These are phyloP conservation scores for Cecropterus lyciades DNA, from an alignment of 1,140 invertebrate genomes.

Conservation along the genomic window DNA sequence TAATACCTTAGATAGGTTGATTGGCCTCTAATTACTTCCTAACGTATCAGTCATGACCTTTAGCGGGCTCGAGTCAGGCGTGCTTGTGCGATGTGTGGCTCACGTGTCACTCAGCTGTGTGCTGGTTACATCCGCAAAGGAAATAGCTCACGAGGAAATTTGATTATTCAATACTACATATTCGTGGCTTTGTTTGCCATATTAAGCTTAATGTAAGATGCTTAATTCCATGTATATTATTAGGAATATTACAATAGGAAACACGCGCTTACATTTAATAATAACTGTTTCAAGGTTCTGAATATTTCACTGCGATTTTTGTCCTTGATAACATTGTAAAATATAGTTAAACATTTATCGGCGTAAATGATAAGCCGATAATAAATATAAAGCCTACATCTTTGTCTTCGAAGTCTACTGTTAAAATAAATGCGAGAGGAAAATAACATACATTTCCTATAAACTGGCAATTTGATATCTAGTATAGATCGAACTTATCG, in stretches of 20 bases:
- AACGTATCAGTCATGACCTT: slow-evolving; percentile 63
- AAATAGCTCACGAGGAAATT: slow-evolving; percentile 6
- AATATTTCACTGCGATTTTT: too few relatives aligned
- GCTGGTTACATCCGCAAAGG: slow-evolving; percentile 12
- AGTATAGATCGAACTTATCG: not conserved
- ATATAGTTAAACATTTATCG: too few relatives aligned
- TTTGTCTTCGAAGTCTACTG: not conserved
- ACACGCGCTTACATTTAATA: too few relatives aligned
- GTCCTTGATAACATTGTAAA: too few relatives aligned
- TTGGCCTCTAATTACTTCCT: slow-evolving; percentile 76
- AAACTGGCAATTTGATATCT: not conserved
- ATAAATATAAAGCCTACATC: too few relatives aligned
- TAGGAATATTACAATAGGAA: too few relatives aligned
- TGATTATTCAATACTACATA: not conserved
- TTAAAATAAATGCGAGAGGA: not conserved
- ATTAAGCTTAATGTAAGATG: not conserved
- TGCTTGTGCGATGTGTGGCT: slow-evolving; percentile 24
- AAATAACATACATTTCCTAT: not conserved
- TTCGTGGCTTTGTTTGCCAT: not conserved
- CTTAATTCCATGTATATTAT: not conserved
- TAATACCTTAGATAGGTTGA: slow-evolving; percentile 69
- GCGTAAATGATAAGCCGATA: too few relatives aligned
- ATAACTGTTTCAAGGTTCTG: too few relatives aligned
- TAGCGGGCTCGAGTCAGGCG: slow-evolving; percentile 29
- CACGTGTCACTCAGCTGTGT: slow-evolving; percentile 4